Percentiles rank a stretch among this genome's conserved stretches.
These are phyloP conservation scores for Isichthys henryi DNA, from an alignment of 2,113 vertebrate genomes.

Conservation along the genomic window DNA sequence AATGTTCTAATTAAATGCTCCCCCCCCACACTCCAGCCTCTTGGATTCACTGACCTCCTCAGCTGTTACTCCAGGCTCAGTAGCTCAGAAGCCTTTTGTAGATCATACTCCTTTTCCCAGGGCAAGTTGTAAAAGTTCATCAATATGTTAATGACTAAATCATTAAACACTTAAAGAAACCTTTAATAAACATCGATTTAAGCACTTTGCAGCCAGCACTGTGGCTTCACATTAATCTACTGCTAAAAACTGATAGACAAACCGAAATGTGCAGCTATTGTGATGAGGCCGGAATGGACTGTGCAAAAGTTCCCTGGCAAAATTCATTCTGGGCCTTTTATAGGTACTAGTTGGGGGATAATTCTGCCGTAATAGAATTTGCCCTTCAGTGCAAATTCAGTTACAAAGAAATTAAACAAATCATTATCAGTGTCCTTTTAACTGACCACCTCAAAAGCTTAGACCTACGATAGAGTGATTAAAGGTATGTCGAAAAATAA, in stretches of 20 bases:
- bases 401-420: constrained; percentile 56
- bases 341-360: constrained; percentile 27
- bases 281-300: constrained; percentile 36
- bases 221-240: constrained; percentile 82
- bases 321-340: constrained; percentile 18
- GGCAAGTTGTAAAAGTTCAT: constrained; percentile 87
- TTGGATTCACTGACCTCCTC: constrained; percentile 32
- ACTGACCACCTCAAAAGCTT: constrained; percentile 62
- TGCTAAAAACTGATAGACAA: constrained; percentile 81
- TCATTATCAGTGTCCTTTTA: constrained; percentile 64
- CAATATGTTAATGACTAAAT: constrained; percentile 98
- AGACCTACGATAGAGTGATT: neutral
- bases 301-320: neutral
- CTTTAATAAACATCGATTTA: constrained; percentile 87
- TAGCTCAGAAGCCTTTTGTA: constrained; percentile 69
- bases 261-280: constrained; percentile 48
- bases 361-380: constrained; percentile 67
- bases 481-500: neutral
- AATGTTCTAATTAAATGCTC: neutral
- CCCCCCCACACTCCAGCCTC: neutral
- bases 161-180: constrained; percentile 88
- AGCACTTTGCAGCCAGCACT: constrained; percentile 68
- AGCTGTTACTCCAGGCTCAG: constrained; percentile 70
- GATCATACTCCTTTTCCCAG: constrained; percentile 78
- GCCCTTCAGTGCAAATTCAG: constrained; percentile 59